Evolutionary conservation across 2,113 vertebrate genomes (phyloP), one percentile per base, ranked within the genome.

Genomic region (Microtus oregoni): DNA sequence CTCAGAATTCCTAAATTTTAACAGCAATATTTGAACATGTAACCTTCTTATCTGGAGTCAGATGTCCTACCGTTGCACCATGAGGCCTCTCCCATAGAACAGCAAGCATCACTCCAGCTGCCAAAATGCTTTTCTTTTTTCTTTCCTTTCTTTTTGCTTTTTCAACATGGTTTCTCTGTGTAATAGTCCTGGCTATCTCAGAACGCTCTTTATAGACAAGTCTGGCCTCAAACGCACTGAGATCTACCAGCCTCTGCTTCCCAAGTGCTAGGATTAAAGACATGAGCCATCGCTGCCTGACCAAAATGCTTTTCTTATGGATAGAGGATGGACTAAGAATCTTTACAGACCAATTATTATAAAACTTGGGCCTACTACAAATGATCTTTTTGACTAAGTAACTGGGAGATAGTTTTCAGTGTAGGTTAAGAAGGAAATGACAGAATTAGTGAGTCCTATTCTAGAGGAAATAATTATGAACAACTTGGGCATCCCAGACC

Each of bases 341-440:
- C 63, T 94, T 82, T 83, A 90, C 10, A 79, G 81, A 90, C 55
- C 81, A 50, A 75, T 32, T 70, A 32, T 72, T 90, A 76, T 90
- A 76, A 85, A 92, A 88, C 28, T 35, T 78, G 35, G 52, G 38
- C 13, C 20, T 41, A n/a, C 58, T 35, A 52, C 86, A 91, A 88
- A 86, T 1, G 76, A 58, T 17, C n/a, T 83, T 94, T 90, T 81
- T 77, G 58, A 94, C 88, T 67, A 89, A 86, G 28, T 78, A 97
- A 93, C 0, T 83, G 26, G 24, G 35, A 32, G 63, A 88, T 38
- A 15, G 76, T 52, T 92, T 47, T 67, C 47, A 82, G 50, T 10
- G 50, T 38, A 52, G 14, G 61, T 50, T 7, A 93, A 52, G 4
- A 87, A 7, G 79, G 87, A 94, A 94, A 73, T 7, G n/a, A 0